A percentile compares a stretch with the other conserved stretches of the same genome.
phyloP scores from a whole-genome alignment of 2,888 invertebrate species.

The Aphodius sticticus region DNA sequence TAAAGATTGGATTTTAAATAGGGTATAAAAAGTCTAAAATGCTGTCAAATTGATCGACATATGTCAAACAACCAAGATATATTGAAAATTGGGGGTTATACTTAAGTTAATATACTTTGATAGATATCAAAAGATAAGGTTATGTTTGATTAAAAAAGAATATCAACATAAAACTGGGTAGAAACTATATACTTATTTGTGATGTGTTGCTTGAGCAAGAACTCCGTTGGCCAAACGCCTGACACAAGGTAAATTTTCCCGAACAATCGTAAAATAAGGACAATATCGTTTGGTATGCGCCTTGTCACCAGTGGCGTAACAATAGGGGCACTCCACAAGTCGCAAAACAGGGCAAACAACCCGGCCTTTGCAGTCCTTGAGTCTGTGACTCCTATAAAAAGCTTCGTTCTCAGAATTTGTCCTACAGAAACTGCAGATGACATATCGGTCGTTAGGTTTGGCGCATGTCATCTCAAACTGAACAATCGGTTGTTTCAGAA shows the following conservation, averaged over 20 bases:
- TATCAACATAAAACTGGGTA: too few species aligned
- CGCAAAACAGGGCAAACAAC: slow-evolving; percentile 38
- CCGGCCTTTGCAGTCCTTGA: slow-evolving; percentile 33
- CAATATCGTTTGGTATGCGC: slow-evolving; percentile 41
- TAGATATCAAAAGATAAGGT: too few species aligned
- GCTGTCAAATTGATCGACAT: too few species aligned
- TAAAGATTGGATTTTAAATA: too few species aligned
- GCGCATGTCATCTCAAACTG: not conserved
- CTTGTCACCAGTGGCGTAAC: slow-evolving; percentile 36
- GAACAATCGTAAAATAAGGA: slow-evolving; percentile 18
- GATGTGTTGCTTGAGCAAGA: slow-evolving; percentile 10
- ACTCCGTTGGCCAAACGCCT: slow-evolving; percentile 32
- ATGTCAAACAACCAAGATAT: too few species aligned
- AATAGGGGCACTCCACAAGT: slow-evolving; percentile 35
- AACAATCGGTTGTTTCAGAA: not conserved
- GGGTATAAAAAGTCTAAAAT: too few species aligned
- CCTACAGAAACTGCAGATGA: slow-evolving; percentile 37
- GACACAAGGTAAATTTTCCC: slow-evolving; percentile 21
- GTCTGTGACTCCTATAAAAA: slow-evolving; percentile 36
- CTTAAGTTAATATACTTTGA: too few species aligned
- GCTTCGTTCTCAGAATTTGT: slow-evolving; percentile 37
- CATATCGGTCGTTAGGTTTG: not conserved
- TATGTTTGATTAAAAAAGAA: too few species aligned
- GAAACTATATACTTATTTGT: not conserved
- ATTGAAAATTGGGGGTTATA: too few species aligned